Base-by-base conservation (phyloP, 2,888 invertebrate species). In the Pteria penguin region DNA sequence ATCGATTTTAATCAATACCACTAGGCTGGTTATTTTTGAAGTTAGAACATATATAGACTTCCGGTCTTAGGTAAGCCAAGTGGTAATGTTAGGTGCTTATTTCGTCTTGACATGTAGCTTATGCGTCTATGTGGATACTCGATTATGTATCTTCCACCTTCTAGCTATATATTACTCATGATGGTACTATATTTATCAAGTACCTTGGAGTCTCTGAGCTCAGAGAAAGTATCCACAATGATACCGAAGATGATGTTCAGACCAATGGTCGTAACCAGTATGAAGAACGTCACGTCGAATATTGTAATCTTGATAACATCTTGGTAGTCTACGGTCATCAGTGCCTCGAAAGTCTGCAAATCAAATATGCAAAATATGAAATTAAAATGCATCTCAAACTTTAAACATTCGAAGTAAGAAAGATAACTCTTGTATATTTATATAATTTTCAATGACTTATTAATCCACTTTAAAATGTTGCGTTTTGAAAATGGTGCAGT, bases 161-260 rank as follows among this genome's bases (percentile, higher is more conserved):
- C 24, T 8, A 57, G 57, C 22, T 22, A 45, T 18, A 45, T 45
- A 45, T 14, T 45, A 45, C 45, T 18, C 14, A 45, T 45, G 45
- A 45, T 45, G 18, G 45, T 45, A 45, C 11, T 45, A 18, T 18
- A 45, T 45, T 18, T 18, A 45, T 14, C 18, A 8, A 8, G 18
- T 31, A 89, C 89, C 87, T 90, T 90, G 52, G 84, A 84, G 70
- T 90, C 87, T 76, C 90, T 82, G 24, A 90, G 85, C 68, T 90
- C 89, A 71, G 89, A 89, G 86, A 90, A 91, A 0, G 90, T 90
- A 81, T 90, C 90, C 60, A 90, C 90, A 67, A 90, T 90, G 85
- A 90, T 91, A 83, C 90, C 90, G 78, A 90, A 88, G 85, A 90
- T 85, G 80, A 90, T 90, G 85, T 91, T 89, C 61, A 90, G 83